phyloP scores from a whole-genome alignment of 2,888 invertebrate genomes.

The Pammene fasciana region DNA sequence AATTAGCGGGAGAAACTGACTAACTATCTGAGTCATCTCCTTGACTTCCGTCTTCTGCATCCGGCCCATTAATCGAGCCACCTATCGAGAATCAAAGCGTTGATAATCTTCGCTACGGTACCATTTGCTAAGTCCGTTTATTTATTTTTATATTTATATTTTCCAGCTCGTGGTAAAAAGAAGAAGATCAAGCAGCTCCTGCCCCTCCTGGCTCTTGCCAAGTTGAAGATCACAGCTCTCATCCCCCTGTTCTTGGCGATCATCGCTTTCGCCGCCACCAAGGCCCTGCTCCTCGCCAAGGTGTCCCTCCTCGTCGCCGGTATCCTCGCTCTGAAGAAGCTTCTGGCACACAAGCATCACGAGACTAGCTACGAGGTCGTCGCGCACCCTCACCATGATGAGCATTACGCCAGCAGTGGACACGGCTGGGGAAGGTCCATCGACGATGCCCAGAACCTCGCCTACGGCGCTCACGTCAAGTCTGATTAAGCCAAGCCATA shows the following conservation, averaged over 20 bases:
- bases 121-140: neutral
- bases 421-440: constrained; percentile 87
- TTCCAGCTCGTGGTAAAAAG: constrained; percentile 90
- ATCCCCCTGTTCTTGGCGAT: constrained; percentile 89
- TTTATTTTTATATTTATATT: constrained; percentile 14
- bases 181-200: constrained; percentile 90
- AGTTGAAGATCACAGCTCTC: constrained; percentile 89
- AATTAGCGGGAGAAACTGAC: too few relatives aligned
- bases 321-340: constrained; percentile 87
- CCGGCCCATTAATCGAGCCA: too few relatives aligned
- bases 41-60: too few relatives aligned
- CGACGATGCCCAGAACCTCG: constrained; percentile 82
- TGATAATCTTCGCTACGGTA: neutral
- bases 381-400: constrained; percentile 85
- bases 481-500: constrained; percentile 58
- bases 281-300: constrained; percentile 92
- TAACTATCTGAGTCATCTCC: too few relatives aligned
- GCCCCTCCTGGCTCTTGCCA: constrained; percentile 89
- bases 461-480: constrained; percentile 83
- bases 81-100: too few relatives aligned
- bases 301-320: constrained; percentile 90
- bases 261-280: constrained; percentile 92
- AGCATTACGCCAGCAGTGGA: constrained; percentile 77
- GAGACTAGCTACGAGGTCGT: constrained; percentile 91
- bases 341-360: constrained; percentile 87